phyloP scores from a whole-genome alignment of 2,113 vertebrate species.

The Trachemys scripta region DNA sequence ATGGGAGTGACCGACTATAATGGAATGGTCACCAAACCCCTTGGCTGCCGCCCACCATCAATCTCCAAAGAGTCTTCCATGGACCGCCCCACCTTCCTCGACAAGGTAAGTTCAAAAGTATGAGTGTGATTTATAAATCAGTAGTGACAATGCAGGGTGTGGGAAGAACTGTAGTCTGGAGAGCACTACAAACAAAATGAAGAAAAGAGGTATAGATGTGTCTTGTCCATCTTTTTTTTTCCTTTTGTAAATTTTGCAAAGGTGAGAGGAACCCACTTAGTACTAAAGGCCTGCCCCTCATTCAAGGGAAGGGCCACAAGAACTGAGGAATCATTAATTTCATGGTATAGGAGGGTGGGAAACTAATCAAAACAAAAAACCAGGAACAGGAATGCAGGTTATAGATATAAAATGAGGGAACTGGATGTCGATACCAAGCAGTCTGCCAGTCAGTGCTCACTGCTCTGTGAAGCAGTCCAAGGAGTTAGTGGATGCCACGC shows the following conservation, averaged over 20 bases:
- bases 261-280: not conserved
- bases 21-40: constrained; percentile 93
- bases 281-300: not conserved
- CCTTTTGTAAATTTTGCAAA: not conserved
- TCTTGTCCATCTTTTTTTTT: not conserved
- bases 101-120: constrained; percentile 86
- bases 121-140: fast-evolving
- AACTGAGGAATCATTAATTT: not conserved
- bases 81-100: constrained; percentile 93
- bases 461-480: not conserved
- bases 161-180: not conserved
- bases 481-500: not conserved
- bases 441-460: not conserved
- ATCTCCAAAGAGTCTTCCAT: constrained; percentile 98
- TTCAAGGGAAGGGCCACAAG: not conserved
- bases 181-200: not conserved
- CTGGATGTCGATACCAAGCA: fast-evolving
- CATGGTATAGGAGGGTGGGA: not conserved
- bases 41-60: constrained; percentile 92
- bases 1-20: constrained; percentile 96
- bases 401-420: not conserved
- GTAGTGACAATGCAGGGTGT: no score
- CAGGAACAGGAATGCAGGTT: not conserved
- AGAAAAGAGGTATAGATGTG: no score
- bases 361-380: not conserved